A percentile compares a stretch with the other conserved stretches of the same genome.
Conservation (phyloP, 2,797 vertebrate genomes). For the Apodemus agrarius region DNA sequence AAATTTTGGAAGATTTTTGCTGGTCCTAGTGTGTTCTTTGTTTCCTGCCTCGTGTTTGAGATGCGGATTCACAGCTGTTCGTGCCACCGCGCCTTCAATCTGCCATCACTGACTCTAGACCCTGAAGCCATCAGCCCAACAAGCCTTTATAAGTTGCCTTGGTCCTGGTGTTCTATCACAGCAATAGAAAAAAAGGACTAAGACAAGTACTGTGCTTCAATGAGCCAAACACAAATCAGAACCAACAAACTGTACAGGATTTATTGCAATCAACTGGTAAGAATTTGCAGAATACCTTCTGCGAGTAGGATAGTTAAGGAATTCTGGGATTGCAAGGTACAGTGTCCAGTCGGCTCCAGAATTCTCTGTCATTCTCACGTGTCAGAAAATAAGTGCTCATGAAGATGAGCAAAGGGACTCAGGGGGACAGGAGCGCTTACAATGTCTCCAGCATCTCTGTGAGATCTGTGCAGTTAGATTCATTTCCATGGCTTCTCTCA, state of each 20-base stretch:
- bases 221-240: constrained; percentile 1
- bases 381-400: neutral
- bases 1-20: neutral
- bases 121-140: neutral
- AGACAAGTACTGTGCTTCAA: neutral
- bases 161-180: neutral
- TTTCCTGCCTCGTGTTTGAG: neutral
- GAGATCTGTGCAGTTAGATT: neutral
- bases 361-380: neutral
- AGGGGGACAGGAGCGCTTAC: neutral
- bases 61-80: neutral
- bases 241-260: neutral
- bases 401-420: neutral
- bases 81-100: neutral
- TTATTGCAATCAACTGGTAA: neutral
- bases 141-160: neutral
- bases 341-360: neutral
- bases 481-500: constrained; percentile 18
- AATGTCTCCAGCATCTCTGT: neutral
- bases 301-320: neutral
- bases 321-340: constrained; percentile 30
- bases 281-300: neutral
- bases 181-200: neutral
- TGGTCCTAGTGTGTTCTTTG: neutral
- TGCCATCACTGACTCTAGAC: neutral